Conservation (phyloP, 1,140 invertebrate genomes). For the Atta cephalotes region DNA sequence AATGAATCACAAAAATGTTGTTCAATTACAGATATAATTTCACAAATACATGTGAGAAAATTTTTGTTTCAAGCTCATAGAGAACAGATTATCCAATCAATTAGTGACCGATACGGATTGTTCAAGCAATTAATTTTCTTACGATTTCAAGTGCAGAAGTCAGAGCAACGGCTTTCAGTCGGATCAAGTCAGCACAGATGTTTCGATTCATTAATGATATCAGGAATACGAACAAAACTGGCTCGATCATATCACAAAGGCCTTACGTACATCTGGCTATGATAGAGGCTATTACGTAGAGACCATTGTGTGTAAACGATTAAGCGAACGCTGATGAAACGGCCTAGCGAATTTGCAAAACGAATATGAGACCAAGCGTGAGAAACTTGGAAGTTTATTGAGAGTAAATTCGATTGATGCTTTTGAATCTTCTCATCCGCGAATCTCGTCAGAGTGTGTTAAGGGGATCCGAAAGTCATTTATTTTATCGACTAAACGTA, state of each 20-base stretch:
- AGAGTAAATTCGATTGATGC: slow-evolving; percentile 49
- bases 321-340: slow-evolving; percentile 50
- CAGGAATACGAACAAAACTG: slow-evolving; percentile 49
- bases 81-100: not conserved
- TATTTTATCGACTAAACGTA: too few relatives aligned
- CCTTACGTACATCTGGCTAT: slow-evolving; percentile 43
- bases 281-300: slow-evolving; percentile 42
- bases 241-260: slow-evolving; percentile 55
- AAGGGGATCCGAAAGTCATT: not conserved
- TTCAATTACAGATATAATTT: not conserved
- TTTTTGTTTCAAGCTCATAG: not conserved
- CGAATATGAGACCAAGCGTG: not conserved
- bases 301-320: slow-evolving; percentile 55
- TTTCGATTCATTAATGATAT: slow-evolving; percentile 60
- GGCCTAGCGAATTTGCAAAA: not conserved
- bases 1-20: not conserved
- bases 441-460: slow-evolving; percentile 3
- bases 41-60: not conserved
- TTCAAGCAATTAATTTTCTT: slow-evolving; percentile 36
- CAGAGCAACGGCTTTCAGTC: not conserved
- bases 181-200: slow-evolving; percentile 39
- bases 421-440: slow-evolving; percentile 52
- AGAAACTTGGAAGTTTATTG: slow-evolving; percentile 11
- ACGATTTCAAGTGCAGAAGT: slow-evolving; percentile 15
- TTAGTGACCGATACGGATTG: not conserved